Evolutionary conservation across 2,113 vertebrate genomes (phyloP).

Genomic region (Cephalopterus ornatus): DNA sequence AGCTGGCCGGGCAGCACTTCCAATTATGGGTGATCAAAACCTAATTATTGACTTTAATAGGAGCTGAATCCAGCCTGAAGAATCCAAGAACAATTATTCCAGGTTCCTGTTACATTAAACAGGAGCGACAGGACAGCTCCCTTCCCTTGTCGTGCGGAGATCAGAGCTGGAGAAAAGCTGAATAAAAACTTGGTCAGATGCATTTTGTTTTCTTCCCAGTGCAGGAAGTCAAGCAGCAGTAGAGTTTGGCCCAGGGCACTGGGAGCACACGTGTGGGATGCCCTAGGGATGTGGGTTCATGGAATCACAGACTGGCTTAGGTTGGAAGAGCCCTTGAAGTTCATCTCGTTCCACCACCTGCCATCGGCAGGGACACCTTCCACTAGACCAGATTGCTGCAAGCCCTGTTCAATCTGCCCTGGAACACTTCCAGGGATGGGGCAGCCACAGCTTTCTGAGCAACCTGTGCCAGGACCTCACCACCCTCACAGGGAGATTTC

Average conservation of each 20-base stretch:
- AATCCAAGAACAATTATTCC: background rate
- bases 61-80: background rate
- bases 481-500: background rate
- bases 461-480: background rate
- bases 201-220: background rate
- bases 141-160: background rate
- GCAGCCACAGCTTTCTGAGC: background rate
- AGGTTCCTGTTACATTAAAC: background rate
- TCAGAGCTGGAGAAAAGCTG: background rate
- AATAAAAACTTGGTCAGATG: background rate
- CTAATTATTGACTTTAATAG: slow-evolving; percentile 51
- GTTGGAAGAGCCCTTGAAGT: background rate
- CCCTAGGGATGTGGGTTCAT: fast-evolving
- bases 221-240: background rate
- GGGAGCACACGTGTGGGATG: fast-evolving
- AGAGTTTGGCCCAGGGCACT: background rate
- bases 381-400: background rate
- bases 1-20: slow-evolving; percentile 50
- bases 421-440: background rate
- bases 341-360: no score
- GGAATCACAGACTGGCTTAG: background rate
- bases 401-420: fast-evolving
- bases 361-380: background rate
- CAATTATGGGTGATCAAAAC: slow-evolving; percentile 47
- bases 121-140: background rate